Evolutionary conservation across 2,888 invertebrate genomes (phyloP).

Genomic region (Synanthedon myopaeformis): DNA sequence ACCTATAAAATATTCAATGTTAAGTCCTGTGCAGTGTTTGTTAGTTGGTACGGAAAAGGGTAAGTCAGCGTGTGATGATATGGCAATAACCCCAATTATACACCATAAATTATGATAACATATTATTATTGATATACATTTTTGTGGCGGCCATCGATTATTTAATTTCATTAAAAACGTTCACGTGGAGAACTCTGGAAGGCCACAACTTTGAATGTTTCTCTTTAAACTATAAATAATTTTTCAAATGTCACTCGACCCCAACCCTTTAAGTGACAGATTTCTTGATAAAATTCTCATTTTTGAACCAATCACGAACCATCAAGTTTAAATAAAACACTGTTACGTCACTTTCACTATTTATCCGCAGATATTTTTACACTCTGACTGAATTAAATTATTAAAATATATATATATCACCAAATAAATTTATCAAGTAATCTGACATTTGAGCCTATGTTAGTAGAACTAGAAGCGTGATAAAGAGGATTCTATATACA

Average conservation of each 20-base stretch:
- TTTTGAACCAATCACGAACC: not conserved
- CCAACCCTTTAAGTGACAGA: slow-evolving; percentile 34
- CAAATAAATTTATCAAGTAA: slow-evolving; percentile 42
- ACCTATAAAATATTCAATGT: slow-evolving; percentile 29
- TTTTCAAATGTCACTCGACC: slow-evolving; percentile 25
- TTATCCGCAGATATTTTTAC: no score
- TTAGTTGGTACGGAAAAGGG: slow-evolving; percentile 56
- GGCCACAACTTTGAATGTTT: slow-evolving; percentile 36
- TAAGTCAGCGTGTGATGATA: slow-evolving; percentile 64
- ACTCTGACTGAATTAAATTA: not conserved
- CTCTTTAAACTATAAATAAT: slow-evolving; percentile 18
- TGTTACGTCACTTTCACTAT: no score
- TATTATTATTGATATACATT: slow-evolving; percentile 24
- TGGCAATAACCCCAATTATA: slow-evolving; percentile 58
- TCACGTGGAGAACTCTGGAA: slow-evolving; percentile 71
- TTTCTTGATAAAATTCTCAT: slow-evolving; percentile 37
- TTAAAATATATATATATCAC: no score
- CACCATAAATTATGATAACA: slow-evolving; percentile 61
- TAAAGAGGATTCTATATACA: slow-evolving; percentile 55
- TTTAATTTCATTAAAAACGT: slow-evolving; percentile 17
- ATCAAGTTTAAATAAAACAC: not conserved
- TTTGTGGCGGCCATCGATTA: slow-evolving; percentile 40
- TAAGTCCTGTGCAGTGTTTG: slow-evolving; percentile 64
- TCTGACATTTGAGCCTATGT: slow-evolving; percentile 47
- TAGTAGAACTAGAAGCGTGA: slow-evolving; percentile 69